Evolutionary conservation across 2,113 vertebrate species (phyloP).

Genomic region (Eublepharis macularius): DNA sequence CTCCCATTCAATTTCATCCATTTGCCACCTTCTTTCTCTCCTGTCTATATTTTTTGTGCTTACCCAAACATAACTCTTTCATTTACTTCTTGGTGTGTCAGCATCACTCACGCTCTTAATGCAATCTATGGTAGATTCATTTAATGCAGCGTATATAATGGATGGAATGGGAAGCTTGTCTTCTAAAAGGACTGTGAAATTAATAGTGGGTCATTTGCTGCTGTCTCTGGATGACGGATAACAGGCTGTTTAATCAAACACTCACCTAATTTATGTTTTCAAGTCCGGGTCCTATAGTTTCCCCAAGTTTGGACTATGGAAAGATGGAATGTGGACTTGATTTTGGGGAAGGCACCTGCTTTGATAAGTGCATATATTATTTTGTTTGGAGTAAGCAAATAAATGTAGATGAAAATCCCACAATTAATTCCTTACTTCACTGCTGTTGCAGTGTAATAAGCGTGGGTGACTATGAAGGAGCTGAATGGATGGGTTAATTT

Average conservation of each 20-base stretch:
- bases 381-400: conserved; percentile 32
- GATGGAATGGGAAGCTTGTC: conserved; percentile 28
- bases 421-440: conserved; percentile 55
- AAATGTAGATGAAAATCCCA: conserved; percentile 29
- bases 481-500: conserved; percentile 62
- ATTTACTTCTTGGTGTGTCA: conserved; percentile 13
- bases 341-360: not conserved
- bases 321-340: not conserved
- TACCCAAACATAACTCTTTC: not conserved
- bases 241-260: conserved; percentile 23
- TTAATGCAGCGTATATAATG: not conserved
- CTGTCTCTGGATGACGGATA: conserved; percentile 13
- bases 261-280: not conserved
- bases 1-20: not conserved
- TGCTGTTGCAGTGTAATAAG: conserved; percentile 45
- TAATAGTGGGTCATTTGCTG: conserved; percentile 7
- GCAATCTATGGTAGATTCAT: not conserved
- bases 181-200: conserved; percentile 21
- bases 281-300: not conserved
- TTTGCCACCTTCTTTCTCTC: not conserved
- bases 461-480: conserved; percentile 38
- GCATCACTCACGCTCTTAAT: conserved; percentile 14
- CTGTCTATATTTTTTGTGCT: not conserved
- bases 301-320: not conserved
- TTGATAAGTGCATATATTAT: conserved; percentile 25